A percentile compares a stretch with the other conserved stretches of the same genome.
Conservation (phyloP, 2,797 vertebrate genomes). For the Tolypeutes matacus region DNA sequence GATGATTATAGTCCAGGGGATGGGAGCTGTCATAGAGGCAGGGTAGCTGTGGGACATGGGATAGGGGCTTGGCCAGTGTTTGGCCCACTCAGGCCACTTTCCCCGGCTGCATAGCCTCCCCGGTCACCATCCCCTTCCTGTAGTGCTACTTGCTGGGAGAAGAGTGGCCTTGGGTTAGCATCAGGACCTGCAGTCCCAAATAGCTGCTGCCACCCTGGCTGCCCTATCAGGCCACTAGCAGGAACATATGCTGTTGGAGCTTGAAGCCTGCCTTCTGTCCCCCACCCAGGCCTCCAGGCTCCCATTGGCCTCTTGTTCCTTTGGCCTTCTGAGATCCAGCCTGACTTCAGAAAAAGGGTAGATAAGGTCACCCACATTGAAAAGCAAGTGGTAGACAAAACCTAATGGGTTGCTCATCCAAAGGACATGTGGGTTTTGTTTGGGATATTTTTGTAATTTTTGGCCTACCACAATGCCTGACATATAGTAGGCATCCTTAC, state of each 20-base stretch:
- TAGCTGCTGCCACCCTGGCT: not conserved
- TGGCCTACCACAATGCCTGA: not conserved
- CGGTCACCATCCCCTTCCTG: not conserved
- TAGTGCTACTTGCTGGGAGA: not conserved
- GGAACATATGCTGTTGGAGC: not conserved
- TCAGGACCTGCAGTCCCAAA: not conserved
- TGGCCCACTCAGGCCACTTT: not conserved
- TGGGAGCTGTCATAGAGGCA: not conserved
- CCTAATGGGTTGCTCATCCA: not conserved
- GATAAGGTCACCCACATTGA: not conserved
- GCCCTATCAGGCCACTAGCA: not conserved
- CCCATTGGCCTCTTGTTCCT: not conserved
- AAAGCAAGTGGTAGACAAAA: conserved; percentile 16
- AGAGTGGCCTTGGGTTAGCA: not conserved
- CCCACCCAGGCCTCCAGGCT: not conserved
- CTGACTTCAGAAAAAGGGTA: not conserved
- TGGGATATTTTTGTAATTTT: not conserved
- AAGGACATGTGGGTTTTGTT: not conserved
- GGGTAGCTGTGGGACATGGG: not conserved
- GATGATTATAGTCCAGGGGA: not conserved
- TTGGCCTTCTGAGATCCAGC: not conserved
- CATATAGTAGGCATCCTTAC: not conserved
- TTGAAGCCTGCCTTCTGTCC: not conserved
- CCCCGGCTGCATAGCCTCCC: not conserved
- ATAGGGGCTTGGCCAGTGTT: not conserved